Evolutionary conservation across 2,113 vertebrate species (phyloP), one percentile per base, ranked within the genome.

Genomic region (Stictonetta naevosa): DNA sequence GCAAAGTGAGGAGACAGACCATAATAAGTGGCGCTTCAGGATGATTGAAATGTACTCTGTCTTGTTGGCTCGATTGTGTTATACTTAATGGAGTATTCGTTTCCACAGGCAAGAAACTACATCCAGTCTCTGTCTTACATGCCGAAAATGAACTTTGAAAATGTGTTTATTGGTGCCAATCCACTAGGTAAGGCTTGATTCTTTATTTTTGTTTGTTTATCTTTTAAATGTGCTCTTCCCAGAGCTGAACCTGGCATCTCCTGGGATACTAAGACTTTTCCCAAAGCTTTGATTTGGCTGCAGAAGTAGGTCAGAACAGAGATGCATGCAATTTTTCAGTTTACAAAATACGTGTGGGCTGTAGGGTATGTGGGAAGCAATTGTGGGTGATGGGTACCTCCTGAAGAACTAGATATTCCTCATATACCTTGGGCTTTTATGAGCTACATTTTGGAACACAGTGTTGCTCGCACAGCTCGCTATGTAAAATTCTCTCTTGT

Each of bases 161-260:
- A 99, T 74, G 99, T 99, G 94, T 99, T 99, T 95, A 98, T 99
- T 96, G 99, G 99, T 84, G 99, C 99, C 92, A 99, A 99, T 92
- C 99, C 99, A 58, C 97, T 98, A 86, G 99, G 99, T 99, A 98
- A 98, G 97, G 90, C 38, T 68, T 71, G 56, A 17, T 52, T 50
- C 21, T 50, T 23, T 7, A 13, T 23, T 50, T 50, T 13, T 25
- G 22, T 23, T 50, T 50, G 11, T 12, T 50, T 21, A 50, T 50
- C 23, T 50, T 62, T 50, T 11, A 9, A 36, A 7, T 10, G 8
- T 18, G 38, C 46, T 66, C n/a, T 56, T 56, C 31, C 40, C 34
- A 38, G 58, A 38, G 68, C 15, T 59, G 64, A 36, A 16, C 28
- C 8, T 38, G 8, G 36, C 11, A 0, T n/a, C 21, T 80, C 23